phyloP scores from a whole-genome alignment of 2,797 vertebrate species.

The Atherinosoma microstoma region DNA sequence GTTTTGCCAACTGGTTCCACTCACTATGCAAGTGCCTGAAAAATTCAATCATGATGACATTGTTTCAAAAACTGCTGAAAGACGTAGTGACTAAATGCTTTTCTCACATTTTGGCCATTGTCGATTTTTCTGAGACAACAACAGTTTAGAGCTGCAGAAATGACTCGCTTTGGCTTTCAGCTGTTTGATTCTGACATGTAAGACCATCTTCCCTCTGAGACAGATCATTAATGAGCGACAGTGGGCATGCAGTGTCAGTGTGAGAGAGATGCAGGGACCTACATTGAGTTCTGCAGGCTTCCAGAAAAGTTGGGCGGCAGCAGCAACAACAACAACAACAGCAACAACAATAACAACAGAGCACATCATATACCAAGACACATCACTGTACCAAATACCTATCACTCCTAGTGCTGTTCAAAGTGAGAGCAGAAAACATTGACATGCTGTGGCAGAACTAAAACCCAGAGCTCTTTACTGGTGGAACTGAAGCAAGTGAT shows the following conservation, averaged over 20 bases:
- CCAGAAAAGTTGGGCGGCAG: slow-evolving; percentile 81
- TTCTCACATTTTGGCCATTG: slow-evolving; percentile 1
- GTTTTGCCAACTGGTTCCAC: slow-evolving; percentile 12
- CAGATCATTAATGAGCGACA: slow-evolving; percentile 58
- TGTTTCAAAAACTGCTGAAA: slow-evolving; percentile 24
- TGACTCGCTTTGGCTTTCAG: slow-evolving; percentile 24
- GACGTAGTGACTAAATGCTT: slow-evolving; percentile 12
- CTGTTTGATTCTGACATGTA: slow-evolving; percentile 37
- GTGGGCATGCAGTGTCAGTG: slow-evolving; percentile 71
- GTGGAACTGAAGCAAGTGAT: slow-evolving; percentile 40
- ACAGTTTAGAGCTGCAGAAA: slow-evolving; percentile 17
- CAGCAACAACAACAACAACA: slow-evolving; percentile 78
- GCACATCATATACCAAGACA: slow-evolving; percentile 81
- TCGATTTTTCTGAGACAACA: slow-evolving; percentile 3
- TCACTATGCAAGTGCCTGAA: slow-evolving; percentile 11
- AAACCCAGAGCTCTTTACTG: slow-evolving; percentile 9
- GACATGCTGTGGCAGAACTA: slow-evolving; percentile 38
- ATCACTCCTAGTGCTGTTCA: slow-evolving; percentile 47
- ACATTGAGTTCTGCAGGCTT: slow-evolving; percentile 86
- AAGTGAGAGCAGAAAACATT: slow-evolving; percentile 18
- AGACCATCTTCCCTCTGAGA: slow-evolving; percentile 55
- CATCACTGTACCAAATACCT: slow-evolving; percentile 63
- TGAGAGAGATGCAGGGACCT: slow-evolving; percentile 78
- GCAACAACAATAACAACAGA: slow-evolving; percentile 80
- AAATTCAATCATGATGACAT: slow-evolving; percentile 21